These are phyloP conservation scores for Bombycilla garrulus DNA, from an alignment of 2,113 vertebrate genomes.

Conservation along the genomic window DNA sequence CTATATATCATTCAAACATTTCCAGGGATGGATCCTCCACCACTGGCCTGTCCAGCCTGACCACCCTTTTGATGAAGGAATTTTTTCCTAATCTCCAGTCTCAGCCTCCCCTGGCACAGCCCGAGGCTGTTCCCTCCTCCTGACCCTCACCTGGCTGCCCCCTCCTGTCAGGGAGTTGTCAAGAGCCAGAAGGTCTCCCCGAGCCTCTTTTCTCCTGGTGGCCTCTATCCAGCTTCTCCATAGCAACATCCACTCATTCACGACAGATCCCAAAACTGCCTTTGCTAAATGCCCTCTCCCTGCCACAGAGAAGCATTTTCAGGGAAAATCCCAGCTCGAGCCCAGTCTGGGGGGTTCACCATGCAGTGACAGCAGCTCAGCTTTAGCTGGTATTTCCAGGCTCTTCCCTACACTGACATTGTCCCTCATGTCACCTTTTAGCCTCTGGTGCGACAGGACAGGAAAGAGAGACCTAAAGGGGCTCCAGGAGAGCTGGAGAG, in stretches of 20 bases:
- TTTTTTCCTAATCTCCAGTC: background rate
- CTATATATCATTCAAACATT: background rate
- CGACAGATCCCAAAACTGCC: background rate
- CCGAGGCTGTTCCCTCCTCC: background rate
- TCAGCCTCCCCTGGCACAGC: background rate
- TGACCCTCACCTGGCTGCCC: rapidly evolving
- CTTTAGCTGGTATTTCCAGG: background rate
- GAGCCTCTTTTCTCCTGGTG: background rate
- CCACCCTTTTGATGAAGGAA: background rate
- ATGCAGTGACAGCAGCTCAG: background rate
- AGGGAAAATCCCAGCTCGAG: background rate
- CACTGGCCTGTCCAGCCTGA: no score
- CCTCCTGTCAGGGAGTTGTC: background rate
- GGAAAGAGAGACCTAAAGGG: background rate
- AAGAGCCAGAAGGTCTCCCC: background rate
- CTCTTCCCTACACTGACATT: background rate
- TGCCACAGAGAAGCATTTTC: background rate
- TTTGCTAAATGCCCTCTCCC: background rate
- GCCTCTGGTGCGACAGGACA: background rate
- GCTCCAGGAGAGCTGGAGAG: background rate
- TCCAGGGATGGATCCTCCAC: background rate
- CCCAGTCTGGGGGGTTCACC: no score
- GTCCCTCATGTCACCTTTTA: background rate
- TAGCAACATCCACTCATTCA: background rate
- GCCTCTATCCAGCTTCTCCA: constrained; percentile 32